Evolutionary conservation across 1,140 invertebrate species (phyloP), one percentile per base, ranked within the genome.

Genomic region (Lasioglossum baleicum): DNA sequence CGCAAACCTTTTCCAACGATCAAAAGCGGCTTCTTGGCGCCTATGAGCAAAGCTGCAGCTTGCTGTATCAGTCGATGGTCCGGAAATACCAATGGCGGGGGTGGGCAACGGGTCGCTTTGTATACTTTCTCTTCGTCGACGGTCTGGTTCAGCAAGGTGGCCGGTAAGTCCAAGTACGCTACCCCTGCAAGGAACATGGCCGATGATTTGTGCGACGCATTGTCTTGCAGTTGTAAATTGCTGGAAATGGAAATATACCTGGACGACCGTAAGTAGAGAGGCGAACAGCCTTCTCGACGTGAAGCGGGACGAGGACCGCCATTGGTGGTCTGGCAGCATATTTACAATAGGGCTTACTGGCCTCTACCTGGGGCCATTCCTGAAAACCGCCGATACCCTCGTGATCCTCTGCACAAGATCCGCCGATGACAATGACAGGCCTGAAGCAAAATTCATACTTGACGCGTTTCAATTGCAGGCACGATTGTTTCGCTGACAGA

Each of bases 341-440:
- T 94, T 99, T 99, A 90, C 97, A 97, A 90, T 97, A 98, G 4
- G 96, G 94, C 66, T 97, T 94, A 76, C 96, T 95, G 0, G 96
- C 93, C 89, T 98, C 97, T 40, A 99, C 97, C 93, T 98, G 98
- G 2, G 96, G 95, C 93, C 96, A 99, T 93, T 99, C 98, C 93
- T 99, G 98, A 91, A 99, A 99, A 10, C 97, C 98, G 64, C 98
- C 98, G 86, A 98, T 96, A 10, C 96, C 97, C 92, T 99, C 98
- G 89, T 99, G 98, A 91, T 98, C 97, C 89, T 96, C 93, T 63
- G 98, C 96, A 88, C 97, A 97, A 6, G 98, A 97, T 17, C 98
- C 98, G 67, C 97, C 98, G 83, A 99, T 95, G 0, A 99, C 97
- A 65, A 99, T 88, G 56, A 99, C 88, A 0, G 98, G 98, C 96